Base-by-base conservation (phyloP, 2,888 invertebrate species). In the Drymonia ruficornis region DNA sequence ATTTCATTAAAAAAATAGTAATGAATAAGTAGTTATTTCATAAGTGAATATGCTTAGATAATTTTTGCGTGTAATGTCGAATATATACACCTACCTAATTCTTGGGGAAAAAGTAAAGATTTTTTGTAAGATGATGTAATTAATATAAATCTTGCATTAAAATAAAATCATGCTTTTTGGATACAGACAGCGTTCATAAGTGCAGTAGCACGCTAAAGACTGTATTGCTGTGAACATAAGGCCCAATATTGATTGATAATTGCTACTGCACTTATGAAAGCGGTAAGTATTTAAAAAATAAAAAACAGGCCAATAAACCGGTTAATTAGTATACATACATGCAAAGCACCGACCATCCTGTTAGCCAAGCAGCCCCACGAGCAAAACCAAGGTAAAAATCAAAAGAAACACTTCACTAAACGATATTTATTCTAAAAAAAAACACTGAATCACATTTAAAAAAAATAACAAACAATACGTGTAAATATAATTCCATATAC, bases 321-420 rank as follows among this genome's bases (percentile, higher is more conserved):
- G 8, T 34, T n/a, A n/a, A 34, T 47, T 47, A 47, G 18, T 47
- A 34, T 12, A 18, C 34, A 50, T 60, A 52, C 71, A 70, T 73
- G 74, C 70, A 66, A 64, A 70, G 60, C 51, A 56, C 53, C 54
- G 51, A 50, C 49, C 51, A 61, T 72, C 63, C 67, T 72, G 72
- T 52, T 53, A 70, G 58, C 65, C 49, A 72, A 74, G 70, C 72
- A 45, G 70, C 74, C 81, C 65, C 69, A 49, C 74, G 72, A 74
- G 73, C 73, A 72, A 64, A 56, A 59, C 52, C 62, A 69, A 69
- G 78, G 67, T 66, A 70, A 78, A 69, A 71, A 65, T 76, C 81
- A 83, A 75, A 72, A 64, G 81, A 80, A 79, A 64, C 64, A 78
- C 18, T 18, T 80, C 70, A 78, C 71, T 76, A 78, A 73, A 79